Evolutionary conservation across 2,888 invertebrate species (phyloP), one percentile per base, ranked within the genome.

Genomic region (Rhaphigaster nebulosa): DNA sequence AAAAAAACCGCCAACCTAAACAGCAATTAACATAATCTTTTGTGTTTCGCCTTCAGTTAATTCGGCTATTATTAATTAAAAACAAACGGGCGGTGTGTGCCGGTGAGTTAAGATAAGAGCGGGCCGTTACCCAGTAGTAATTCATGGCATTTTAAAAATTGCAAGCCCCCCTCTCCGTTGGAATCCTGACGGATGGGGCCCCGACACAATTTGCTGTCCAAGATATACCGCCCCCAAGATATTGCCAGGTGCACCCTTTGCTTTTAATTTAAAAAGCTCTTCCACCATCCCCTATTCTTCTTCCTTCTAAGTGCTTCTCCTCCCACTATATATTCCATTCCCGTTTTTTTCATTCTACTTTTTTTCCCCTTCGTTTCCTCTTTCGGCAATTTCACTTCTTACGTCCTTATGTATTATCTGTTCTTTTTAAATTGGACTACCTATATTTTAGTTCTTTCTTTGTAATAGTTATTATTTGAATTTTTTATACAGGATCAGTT

Each of bases 51-150:
- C 87, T 54, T 50, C 54, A 15, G 89, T 65, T 89, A 89, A 89
- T 89, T 89, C 65, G 20, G 70, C 70, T 45, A 89, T 89, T 89
- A 89, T 89, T 89, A 89, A 89, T 89, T 89, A 76, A 89, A 89
- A 76, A 45, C 45, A 89, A 89, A 65, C 70, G 76, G 45, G 56
- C 23, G 54, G 52, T 50, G 87, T 87, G 87, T 45, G 45, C 45
- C 50, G 87, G 45, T 29, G 70, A 45, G 56, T 60, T 54, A 89
- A 34, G 56, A 65, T 76, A 89, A 90, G 90, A 10, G 87, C n/a
- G 87, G 41, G 93, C 93, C 87, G 54, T 56, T 87, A 52, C 3
- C 54, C 54, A 29, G 65, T 50, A 70, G 93, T 70, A 87, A 76
- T 65, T 87, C 87, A 88, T 90, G 90, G 90, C 88, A 87, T 90